These are phyloP conservation scores for Dicaeum eximium DNA, from an alignment of 2,113 vertebrate genomes.

Conservation along the genomic window DNA sequence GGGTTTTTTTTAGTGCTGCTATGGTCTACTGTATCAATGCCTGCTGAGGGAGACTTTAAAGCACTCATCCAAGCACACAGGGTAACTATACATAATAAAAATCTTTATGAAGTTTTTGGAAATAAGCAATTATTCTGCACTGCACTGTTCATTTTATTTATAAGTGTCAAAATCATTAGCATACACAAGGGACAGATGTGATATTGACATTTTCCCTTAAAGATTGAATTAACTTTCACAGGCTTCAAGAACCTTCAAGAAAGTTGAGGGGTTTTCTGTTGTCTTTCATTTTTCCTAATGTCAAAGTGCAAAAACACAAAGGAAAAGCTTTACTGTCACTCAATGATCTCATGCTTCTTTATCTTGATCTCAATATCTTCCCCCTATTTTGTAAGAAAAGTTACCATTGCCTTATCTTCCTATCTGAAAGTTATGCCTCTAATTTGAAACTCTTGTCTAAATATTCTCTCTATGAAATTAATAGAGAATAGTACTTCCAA, in stretches of 20 bases:
- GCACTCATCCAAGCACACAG: slow-evolving; percentile 43
- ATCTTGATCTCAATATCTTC: neutral
- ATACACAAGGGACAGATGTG: neutral
- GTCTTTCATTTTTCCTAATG: neutral
- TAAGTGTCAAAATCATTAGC: slow-evolving; percentile 32
- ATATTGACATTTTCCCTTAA: slow-evolving; percentile 36
- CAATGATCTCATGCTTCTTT: neutral
- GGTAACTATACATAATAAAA: slow-evolving; percentile 27
- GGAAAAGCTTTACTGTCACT: neutral
- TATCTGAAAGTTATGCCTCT: neutral
- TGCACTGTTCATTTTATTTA: slow-evolving; percentile 53
- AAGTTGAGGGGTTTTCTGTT: neutral
- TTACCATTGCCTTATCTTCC: neutral
- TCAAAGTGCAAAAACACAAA: neutral
- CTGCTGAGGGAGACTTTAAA: slow-evolving; percentile 60
- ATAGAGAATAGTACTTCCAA: neutral
- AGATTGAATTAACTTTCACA: neutral
- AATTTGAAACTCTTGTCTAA: neutral
- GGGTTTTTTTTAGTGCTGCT: slow-evolving; percentile 31
- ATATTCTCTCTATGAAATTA: neutral
- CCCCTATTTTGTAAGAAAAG: neutral
- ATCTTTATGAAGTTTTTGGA: slow-evolving; percentile 52
- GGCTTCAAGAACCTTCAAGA: neutral
- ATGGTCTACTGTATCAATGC: slow-evolving; percentile 55
- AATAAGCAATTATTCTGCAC: slow-evolving; percentile 41